Conservation (phyloP, 2,797 vertebrate species). For the Pipistrellus pipistrellus region DNA sequence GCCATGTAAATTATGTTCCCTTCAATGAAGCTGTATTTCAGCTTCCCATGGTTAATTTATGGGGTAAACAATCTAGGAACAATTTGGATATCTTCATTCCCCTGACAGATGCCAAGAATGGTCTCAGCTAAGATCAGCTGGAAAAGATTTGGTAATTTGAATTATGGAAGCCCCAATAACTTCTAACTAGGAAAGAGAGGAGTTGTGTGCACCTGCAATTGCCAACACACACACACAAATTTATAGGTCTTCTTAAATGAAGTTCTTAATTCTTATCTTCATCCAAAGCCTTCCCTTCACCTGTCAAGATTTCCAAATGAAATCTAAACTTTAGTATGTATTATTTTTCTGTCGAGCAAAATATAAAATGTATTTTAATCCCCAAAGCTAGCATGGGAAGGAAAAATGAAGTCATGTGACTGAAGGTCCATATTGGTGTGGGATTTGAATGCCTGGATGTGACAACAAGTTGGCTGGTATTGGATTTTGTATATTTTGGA, state of each 20-base stretch:
- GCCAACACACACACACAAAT: background rate
- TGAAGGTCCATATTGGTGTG: slow-evolving; percentile 51
- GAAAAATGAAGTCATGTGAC: slow-evolving; percentile 35
- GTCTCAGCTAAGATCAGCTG: background rate
- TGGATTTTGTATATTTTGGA: slow-evolving; percentile 83
- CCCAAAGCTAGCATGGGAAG: background rate
- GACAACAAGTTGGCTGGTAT: slow-evolving; percentile 80
- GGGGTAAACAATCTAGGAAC: background rate
- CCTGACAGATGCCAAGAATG: background rate
- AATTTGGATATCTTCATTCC: background rate
- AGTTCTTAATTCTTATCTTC: background rate
- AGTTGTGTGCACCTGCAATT: rapidly evolving
- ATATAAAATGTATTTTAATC: slow-evolving; percentile 61
- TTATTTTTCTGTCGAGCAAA: slow-evolving; percentile 51
- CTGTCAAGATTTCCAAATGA: slow-evolving; percentile 21
- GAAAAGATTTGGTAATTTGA: background rate
- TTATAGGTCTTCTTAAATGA: background rate
- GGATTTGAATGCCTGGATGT: slow-evolving; percentile 70
- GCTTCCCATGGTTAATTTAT: background rate
- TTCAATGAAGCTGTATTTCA: background rate
- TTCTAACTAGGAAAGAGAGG: background rate
- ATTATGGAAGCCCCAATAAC: background rate
- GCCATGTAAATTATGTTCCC: background rate
- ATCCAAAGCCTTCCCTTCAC: background rate
- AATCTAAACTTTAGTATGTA: background rate